These are phyloP conservation scores for Spheniscus humboldti DNA, from an alignment of 2,797 vertebrate species.

Conservation along the genomic window DNA sequence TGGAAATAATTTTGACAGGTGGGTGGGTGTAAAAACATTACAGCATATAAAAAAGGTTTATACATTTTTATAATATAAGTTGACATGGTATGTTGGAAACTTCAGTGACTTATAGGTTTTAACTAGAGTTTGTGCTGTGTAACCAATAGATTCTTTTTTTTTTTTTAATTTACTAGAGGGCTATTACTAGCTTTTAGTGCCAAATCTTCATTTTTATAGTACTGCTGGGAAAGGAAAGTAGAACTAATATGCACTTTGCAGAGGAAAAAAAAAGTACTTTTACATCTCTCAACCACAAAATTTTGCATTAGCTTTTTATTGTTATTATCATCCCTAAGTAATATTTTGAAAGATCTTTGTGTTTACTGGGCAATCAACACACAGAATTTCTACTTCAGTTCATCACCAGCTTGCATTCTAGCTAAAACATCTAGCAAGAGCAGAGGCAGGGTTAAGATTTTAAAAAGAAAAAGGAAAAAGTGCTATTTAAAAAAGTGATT, in stretches of 20 bases:
- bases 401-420: not conserved
- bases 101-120: not conserved
- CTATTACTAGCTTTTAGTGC: not conserved
- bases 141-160: not conserved
- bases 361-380: not conserved
- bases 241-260: not conserved
- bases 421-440: not conserved
- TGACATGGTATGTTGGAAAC: not conserved
- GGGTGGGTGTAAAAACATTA: not conserved
- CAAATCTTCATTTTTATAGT: not conserved
- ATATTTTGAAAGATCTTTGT: not conserved
- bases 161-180: not conserved
- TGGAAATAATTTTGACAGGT: not conserved
- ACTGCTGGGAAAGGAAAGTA: not conserved
- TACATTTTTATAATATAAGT: not conserved
- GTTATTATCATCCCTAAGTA: not conserved
- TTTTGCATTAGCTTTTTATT: not conserved
- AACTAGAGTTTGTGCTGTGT: not conserved
- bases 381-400: not conserved
- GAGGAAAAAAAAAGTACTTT: not conserved
- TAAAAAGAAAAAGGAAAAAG: not conserved
- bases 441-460: not conserved
- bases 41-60: not conserved
- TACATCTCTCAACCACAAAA: not conserved
- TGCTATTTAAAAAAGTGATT: not conserved